Evolutionary conservation across 1,140 invertebrate genomes (phyloP), one percentile per base, ranked within the genome.

Genomic region (Drosophila orosa): DNA sequence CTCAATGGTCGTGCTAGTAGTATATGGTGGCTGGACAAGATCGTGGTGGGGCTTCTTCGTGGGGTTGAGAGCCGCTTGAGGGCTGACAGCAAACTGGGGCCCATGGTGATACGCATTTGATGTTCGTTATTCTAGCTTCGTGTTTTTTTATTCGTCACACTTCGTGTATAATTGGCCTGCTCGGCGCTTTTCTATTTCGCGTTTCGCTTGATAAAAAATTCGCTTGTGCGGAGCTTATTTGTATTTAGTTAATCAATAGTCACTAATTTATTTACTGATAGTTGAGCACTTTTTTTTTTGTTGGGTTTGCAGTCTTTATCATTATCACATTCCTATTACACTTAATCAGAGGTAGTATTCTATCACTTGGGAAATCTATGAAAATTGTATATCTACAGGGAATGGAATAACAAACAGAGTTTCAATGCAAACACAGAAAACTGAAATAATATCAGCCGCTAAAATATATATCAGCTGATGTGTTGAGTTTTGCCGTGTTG

Each of bases 61-160:
- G 7, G 13, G 13, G 82, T 68, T 44, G 73, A 54, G 13, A 77
- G 50, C 27, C 74, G 80, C 59, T 52, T 74, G 56, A 91, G 37
- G 44, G 90, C 75, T 54, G 74, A 77, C 56, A 91, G 25, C 55
- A 90, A 45, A 91, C 83, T 91, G 58, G 81, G 40, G 24, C 68
- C 40, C 44, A 68, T 66, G 42, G 25, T n/a, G n/a, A 71, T 25
- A 61, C 75, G 62, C 83, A 91, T 91, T 73, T 54, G 10, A 39
- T 24, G 22, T 50, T 73, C 54, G 15, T 15, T 25, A 25, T n/a
- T 63, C 47, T 24, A 27, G 22, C 40, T 58, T 45, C 39, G 44
- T 15, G 31, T 44, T 44, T 54, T 44, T 54, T 22, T 54, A 67
- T 9, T 58, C 27, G 40, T 19, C 29, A 22, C 12, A 35, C 59